Base-by-base conservation (phyloP, 2,888 invertebrate species). In the Timema podura region DNA sequence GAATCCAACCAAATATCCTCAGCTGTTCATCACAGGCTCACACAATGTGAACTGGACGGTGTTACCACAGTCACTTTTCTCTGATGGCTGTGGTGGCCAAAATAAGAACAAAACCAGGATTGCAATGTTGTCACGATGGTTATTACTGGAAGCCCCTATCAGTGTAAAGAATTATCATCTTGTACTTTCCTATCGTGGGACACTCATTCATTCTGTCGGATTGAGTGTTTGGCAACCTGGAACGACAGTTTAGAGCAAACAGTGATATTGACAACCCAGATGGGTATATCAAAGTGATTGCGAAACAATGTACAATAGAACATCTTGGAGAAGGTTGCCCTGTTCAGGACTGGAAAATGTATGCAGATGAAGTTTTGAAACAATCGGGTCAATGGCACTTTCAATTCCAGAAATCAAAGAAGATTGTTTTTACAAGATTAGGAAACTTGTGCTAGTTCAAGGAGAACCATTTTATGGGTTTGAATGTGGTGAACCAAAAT, bases 11-110 rank as follows among this genome's bases (percentile, higher is more conserved):
- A 61, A 16, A 44, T 8, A 44, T 30, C 30, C 30, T 61, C 61
- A 44, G 44, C 61, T 61, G 30, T 13, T 61, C 44, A 61, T 30
- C 61, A 13, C 30, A 57, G 57, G 15, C 57, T 57, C 57, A 57
- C 57, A 13, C 61, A 61, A 61, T 30, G 30, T 61, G 61, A 61
- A 30, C 45, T 61, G 44, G 44, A 61, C 6, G 61, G 61, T 0
- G 45, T 15, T 45, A 61, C 61, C 15, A 57, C 10, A 61, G 61
- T 61, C 61, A 61, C 5, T 61, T 61, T 61, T 61, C 61, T 61
- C 61, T 44, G 44, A 30, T 61, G 16, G 44, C 61, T 61, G 61
- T 61, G 10, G 61, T 61, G 61, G 61, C 30, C 30, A 30, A 30
- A 61, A 61, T 44, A 61, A 61, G 10, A 61, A 44, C 0, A 44